phyloP scores from a whole-genome alignment of 2,797 vertebrate genomes.

The Philypnodon macrostomus region DNA sequence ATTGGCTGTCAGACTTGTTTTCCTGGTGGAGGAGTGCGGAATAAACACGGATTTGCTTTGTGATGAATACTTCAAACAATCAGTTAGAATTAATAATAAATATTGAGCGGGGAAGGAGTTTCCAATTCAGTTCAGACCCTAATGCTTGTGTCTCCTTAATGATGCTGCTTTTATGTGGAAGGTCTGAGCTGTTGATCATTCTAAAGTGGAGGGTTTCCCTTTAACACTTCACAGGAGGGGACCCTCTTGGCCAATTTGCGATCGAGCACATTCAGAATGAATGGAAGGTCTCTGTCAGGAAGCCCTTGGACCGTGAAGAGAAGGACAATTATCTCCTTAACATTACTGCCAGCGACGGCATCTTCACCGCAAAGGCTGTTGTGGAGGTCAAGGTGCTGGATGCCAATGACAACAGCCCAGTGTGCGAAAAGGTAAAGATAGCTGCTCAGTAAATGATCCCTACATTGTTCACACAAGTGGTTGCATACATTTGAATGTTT shows the following conservation, averaged over 20 bases:
- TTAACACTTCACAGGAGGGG: constrained; percentile 83
- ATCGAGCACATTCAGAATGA: constrained; percentile 91
- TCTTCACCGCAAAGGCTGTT: constrained; percentile 88
- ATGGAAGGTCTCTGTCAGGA: constrained; percentile 96
- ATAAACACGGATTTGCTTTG: constrained; percentile 17
- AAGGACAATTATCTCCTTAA: constrained; percentile 95
- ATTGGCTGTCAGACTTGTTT: constrained; percentile 24
- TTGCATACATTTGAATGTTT: background rate
- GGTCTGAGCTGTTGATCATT: constrained; percentile 23
- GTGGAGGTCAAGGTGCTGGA: constrained; percentile 98
- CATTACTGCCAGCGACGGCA: constrained; percentile 94
- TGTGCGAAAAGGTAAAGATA: constrained; percentile 89
- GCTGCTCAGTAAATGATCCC: background rate
- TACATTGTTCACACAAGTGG: background rate
- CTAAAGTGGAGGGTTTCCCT: constrained; percentile 32
- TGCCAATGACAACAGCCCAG: constrained; percentile 95
- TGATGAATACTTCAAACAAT: constrained; percentile 11
- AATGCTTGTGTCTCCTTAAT: constrained; percentile 15
- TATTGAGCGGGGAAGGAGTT: constrained; percentile 7
- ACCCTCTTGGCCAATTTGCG: constrained; percentile 92
- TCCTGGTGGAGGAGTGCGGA: constrained; percentile 25
- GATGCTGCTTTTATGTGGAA: constrained; percentile 5
- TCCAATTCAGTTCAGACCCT: constrained; percentile 1
- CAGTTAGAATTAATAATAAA: constrained; percentile 12
- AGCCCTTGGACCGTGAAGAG: constrained; percentile 90